These are phyloP conservation scores for Harpalus rubripes DNA, from an alignment of 2,888 invertebrate genomes.

Conservation along the genomic window DNA sequence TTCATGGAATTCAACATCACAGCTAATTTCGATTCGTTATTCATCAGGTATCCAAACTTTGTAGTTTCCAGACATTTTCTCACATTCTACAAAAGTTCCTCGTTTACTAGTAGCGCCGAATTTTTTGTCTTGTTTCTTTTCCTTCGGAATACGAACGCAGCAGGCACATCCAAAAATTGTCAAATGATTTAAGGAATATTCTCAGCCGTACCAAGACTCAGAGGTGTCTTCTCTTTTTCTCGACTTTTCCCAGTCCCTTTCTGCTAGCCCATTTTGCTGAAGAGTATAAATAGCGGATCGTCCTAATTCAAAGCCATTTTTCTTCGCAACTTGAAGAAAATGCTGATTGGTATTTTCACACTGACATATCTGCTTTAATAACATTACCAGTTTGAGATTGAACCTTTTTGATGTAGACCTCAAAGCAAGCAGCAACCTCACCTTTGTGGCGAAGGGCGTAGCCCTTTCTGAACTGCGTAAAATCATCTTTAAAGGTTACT, in stretches of 20 bases:
- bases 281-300: no score
- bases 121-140: conserved; percentile 48
- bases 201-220: no score
- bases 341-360: conserved; percentile 58
- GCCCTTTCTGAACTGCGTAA: conserved; percentile 55
- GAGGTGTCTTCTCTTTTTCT: no score
- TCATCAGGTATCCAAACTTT: conserved; percentile 55
- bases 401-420: conserved; percentile 37
- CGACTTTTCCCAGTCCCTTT: no score
- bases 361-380: conserved; percentile 61
- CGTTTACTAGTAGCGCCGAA: conserved; percentile 31
- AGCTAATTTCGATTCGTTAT: conserved; percentile 53
- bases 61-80: conserved; percentile 61
- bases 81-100: conserved; percentile 66
- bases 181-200: no score
- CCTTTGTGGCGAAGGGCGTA: conserved; percentile 60
- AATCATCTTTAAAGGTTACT: conserved; percentile 67
- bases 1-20: no score
- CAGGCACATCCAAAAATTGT: no score
- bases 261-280: conserved; percentile 26
- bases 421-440: conserved; percentile 63
- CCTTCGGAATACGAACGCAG: no score
- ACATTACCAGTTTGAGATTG: conserved; percentile 57
- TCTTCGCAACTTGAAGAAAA: conserved; percentile 47
- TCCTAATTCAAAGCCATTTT: background rate